Conservation (phyloP, 2,888 invertebrate species). For the Ernsta delagoae region DNA sequence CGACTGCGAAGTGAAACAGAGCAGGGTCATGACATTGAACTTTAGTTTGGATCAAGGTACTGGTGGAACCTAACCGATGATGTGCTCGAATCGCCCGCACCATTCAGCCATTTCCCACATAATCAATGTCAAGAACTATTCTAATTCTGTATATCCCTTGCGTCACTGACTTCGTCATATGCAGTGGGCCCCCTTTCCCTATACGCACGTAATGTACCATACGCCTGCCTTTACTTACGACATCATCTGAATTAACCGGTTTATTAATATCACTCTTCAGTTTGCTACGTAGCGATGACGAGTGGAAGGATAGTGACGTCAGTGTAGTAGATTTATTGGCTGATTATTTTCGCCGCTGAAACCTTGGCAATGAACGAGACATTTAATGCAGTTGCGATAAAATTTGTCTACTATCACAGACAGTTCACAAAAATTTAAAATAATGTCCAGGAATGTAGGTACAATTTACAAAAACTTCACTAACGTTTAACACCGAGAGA, state of each 20-base stretch:
- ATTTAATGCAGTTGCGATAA: slow-evolving; percentile 32
- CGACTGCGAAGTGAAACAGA: slow-evolving; percentile 36
- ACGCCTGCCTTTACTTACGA: slow-evolving; percentile 23
- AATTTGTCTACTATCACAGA: slow-evolving; percentile 27
- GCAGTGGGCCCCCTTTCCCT: background rate
- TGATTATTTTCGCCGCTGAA: slow-evolving; percentile 38
- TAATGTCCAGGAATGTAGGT: too few relatives aligned
- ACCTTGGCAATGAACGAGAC: slow-evolving; percentile 37
- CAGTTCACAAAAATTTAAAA: background rate
- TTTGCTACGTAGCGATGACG: slow-evolving; percentile 37
- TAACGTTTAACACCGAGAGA: slow-evolving; percentile 7
- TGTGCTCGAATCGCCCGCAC: slow-evolving; percentile 25
- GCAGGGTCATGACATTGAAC: slow-evolving; percentile 41
- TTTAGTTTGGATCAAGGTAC: slow-evolving; percentile 29
- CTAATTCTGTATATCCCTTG: slow-evolving; percentile 38
- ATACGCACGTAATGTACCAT: slow-evolving; percentile 13
- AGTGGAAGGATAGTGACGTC: slow-evolving; percentile 37
- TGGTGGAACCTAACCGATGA: slow-evolving; percentile 27
- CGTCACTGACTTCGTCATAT: slow-evolving; percentile 40
- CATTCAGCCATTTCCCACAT: slow-evolving; percentile 9
- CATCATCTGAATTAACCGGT: slow-evolving; percentile 36
- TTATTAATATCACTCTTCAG: slow-evolving; percentile 36
- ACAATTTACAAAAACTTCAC: too few relatives aligned
- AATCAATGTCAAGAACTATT: slow-evolving; percentile 40
- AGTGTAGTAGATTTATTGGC: slow-evolving; percentile 28